Percentiles rank a stretch among this genome's conserved stretches.
Conservation (phyloP, 2,113 vertebrate species). For the Rallus limicola region DNA sequence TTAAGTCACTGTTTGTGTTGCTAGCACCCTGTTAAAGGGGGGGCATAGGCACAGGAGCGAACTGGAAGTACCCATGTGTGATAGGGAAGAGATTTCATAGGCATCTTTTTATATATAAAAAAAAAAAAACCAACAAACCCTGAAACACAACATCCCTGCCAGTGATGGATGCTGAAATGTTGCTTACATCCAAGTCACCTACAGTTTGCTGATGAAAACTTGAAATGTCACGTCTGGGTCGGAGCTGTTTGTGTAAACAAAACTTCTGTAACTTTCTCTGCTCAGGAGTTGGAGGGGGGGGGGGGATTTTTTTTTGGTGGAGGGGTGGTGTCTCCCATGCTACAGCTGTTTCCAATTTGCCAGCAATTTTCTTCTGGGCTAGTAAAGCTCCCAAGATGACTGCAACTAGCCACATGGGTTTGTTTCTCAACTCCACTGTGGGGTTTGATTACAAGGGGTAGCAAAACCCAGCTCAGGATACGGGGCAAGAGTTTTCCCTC, state of each 20-base stretch:
- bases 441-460: constrained; percentile 44
- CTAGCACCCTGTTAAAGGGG: background rate
- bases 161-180: background rate
- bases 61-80: background rate
- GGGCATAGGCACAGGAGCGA: background rate
- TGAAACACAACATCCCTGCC: background rate
- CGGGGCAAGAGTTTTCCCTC: background rate
- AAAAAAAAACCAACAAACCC: too few relatives aligned
- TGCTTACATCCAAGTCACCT: background rate
- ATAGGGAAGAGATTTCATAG: background rate
- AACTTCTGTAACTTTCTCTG: constrained; percentile 54
- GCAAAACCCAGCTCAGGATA: background rate
- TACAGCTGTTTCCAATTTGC: constrained; percentile 75
- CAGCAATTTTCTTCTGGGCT: constrained; percentile 77
- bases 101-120: background rate
- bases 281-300: background rate
- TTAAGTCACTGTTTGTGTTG: background rate
- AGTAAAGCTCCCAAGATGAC: constrained; percentile 71
- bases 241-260: constrained; percentile 27
- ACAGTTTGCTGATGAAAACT: background rate
- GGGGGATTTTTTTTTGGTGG: background rate
- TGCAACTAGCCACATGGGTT: constrained; percentile 65
- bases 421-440: background rate
- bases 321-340: background rate
- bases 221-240: background rate